Evolutionary conservation across 2,113 vertebrate genomes (phyloP).

Genomic region (Apodemus speciosus): DNA sequence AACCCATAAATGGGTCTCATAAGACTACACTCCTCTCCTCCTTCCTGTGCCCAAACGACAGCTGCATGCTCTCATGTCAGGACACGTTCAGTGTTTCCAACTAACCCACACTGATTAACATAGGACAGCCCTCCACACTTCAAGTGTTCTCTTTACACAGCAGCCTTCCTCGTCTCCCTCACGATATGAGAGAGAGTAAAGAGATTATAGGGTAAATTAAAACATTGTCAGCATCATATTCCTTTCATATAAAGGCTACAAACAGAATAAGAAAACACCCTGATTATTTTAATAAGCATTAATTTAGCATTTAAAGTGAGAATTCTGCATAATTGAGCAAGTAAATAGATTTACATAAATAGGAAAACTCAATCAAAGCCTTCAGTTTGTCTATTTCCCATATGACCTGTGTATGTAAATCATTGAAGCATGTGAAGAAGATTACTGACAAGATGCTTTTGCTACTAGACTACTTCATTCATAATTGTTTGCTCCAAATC

Average conservation of each 20-base stretch:
- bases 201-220: neutral
- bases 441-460: neutral
- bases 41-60: neutral
- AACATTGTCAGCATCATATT: neutral
- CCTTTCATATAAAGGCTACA: neutral
- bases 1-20: rapidly evolving
- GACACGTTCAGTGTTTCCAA: neutral
- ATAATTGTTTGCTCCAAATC: neutral
- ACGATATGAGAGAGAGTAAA: neutral
- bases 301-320: conserved; percentile 40
- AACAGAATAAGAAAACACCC: neutral
- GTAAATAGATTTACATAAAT: neutral
- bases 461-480: neutral
- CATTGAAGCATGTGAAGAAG: neutral
- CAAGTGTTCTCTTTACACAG: rapidly evolving
- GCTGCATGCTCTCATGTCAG: neutral
- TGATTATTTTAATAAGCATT: conserved; percentile 39
- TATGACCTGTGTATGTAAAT: neutral
- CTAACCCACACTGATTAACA: neutral
- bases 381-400: neutral
- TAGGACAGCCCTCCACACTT: too few relatives aligned
- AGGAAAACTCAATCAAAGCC: neutral
- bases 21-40: neutral
- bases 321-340: conserved; percentile 27
- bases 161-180: neutral